Evolutionary conservation across 2,888 invertebrate species (phyloP).

Genomic region (Cyrtodaria siliqua): DNA sequence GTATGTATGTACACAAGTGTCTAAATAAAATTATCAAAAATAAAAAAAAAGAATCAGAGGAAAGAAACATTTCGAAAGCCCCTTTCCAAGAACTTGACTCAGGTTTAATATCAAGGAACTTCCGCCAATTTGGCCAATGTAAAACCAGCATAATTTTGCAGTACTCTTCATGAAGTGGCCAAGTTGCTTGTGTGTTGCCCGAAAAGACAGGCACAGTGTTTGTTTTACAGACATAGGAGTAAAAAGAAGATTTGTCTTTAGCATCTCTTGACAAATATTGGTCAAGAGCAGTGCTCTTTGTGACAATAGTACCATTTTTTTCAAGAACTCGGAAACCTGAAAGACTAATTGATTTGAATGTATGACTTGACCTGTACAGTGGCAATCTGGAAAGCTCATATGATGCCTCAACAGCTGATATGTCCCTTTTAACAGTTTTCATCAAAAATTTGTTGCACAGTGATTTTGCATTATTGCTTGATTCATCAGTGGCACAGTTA

Average conservation of each 20-base stretch:
- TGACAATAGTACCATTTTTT: conserved; percentile 27
- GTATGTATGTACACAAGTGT: too few species aligned
- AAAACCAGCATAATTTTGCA: conserved; percentile 42
- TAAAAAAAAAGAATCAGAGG: too few species aligned
- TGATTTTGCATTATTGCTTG: conserved; percentile 28
- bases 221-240: conserved; percentile 28
- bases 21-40: too few species aligned
- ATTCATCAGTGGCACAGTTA: conserved; percentile 24
- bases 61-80: conserved; percentile 41
- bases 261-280: conserved; percentile 44
- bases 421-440: conserved; percentile 62
- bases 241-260: conserved; percentile 46
- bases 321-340: conserved; percentile 57
- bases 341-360: conserved; percentile 58
- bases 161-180: conserved; percentile 59
- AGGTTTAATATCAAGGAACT: conserved; percentile 55
- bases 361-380: conserved; percentile 57
- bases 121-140: too few species aligned
- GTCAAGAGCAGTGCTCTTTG: conserved; percentile 20
- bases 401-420: conserved; percentile 63
- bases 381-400: conserved; percentile 47
- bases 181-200: conserved; percentile 24
- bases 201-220: too few species aligned
- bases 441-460: conserved; percentile 60
- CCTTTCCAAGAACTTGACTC: conserved; percentile 45